A percentile compares a stretch with the other conserved stretches of the same genome.
phyloP scores from a whole-genome alignment of 30 jellyfish, hydroid and myxozoan species.

The Cassiopea xamachana region DNA sequence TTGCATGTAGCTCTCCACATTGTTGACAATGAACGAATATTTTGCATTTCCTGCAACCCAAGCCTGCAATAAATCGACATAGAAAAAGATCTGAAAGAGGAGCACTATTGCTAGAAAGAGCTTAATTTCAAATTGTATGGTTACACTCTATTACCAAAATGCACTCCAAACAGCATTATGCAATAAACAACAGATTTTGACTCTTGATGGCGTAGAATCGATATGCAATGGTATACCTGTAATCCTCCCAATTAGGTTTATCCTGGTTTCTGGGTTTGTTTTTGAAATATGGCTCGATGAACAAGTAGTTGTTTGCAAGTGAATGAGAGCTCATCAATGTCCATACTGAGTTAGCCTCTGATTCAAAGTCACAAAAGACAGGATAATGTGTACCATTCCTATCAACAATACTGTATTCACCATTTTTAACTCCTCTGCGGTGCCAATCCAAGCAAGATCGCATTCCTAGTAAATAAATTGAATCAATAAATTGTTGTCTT shows the following conservation, averaged over 20 bases:
- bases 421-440: neutral
- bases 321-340: neutral
- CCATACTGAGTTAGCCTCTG: neutral
- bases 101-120: no score
- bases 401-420: neutral
- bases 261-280: neutral
- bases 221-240: neutral
- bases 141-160: no score
- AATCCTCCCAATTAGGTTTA: neutral
- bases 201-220: no score
- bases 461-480: neutral
- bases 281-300: neutral
- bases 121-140: no score
- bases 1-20: conserved; percentile 46
- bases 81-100: no score
- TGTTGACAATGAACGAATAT: neutral
- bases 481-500: neutral
- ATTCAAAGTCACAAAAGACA: neutral
- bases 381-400: neutral
- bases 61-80: neutral
- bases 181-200: no score
- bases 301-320: no score
- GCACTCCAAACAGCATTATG: no score
- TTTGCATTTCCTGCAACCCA: neutral
- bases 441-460: neutral